Base-by-base conservation (phyloP, 1,140 invertebrate genomes). In the Penaeus japonicus region DNA sequence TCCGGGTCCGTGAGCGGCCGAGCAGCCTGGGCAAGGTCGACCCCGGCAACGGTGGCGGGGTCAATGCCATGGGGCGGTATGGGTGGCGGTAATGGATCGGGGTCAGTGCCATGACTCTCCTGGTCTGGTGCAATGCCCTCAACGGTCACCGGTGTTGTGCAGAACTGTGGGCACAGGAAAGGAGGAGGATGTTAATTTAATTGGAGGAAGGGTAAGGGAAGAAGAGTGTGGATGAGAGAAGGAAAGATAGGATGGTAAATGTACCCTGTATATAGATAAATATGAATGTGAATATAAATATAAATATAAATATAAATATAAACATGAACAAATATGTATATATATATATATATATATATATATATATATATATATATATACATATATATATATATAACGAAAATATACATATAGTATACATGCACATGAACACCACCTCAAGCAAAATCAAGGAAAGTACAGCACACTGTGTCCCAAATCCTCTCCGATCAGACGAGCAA, bases 61-160 rank as follows among this genome's bases (percentile, higher is more conserved):
- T 75, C 59, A 27, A 84, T 70, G 4, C 47, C 27, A 54, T 87
- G 84, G 35, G 84, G 77, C 53, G 88, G 81, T 54, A 89, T 55
- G 79, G 89, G 82, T n/a, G 87, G 73, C 17, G 89, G 87, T 15
- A 90, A 84, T 10, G 90, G 90, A 15, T 89, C 87, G 3, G 89
- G 90, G 35, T 90, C 89, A 30, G 54, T 77, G 85, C 73, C 85
- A 87, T 87, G 84, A 59, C 81, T 82, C 35, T 53, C 55, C 65
- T 24, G 18, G 20, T 77, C 47, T 82, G 47, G 87, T 55, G 32
- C 59, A 1, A 77, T 32, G 59, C 79, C 78, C 55, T 82, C 84
- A 4, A 85, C 78, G 4, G 84, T 85, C 24, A 85, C 78, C 5
- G 84, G 89, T 35, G 84, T 59, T 10, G 84, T 85, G 79, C 89